Percentiles rank a stretch among this genome's conserved stretches.
Evolutionary conservation across 2,888 invertebrate genomes (phyloP).

Genomic region (Oligia latruncula): DNA sequence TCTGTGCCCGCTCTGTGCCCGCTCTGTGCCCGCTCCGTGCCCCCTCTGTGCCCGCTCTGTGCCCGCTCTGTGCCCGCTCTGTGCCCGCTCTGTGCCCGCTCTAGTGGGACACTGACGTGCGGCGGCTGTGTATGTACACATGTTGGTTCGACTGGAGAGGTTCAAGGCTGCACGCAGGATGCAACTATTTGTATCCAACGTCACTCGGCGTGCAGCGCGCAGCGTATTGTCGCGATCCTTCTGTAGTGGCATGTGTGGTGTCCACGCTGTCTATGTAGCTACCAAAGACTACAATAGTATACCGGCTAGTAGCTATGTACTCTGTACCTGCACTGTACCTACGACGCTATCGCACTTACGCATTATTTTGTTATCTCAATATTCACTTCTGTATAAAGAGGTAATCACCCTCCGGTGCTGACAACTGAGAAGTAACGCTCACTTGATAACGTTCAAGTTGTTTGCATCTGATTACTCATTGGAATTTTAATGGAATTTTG

Average conservation of each 20-base stretch:
- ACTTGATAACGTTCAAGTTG: conserved; percentile 11
- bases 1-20: too few relatives aligned
- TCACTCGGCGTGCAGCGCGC: not conserved
- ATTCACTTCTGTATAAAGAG: conserved; percentile 5
- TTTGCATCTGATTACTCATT: conserved; percentile 1
- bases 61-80: too few relatives aligned
- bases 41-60: too few relatives aligned
- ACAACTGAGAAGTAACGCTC: conserved; percentile 12
- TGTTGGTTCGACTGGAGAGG: not conserved
- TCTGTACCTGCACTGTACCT: not conserved
- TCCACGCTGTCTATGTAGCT: not conserved
- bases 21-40: too few relatives aligned
- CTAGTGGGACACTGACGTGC: too few relatives aligned
- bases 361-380: conserved; percentile 13
- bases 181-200: not conserved
- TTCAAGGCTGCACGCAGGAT: not conserved
- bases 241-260: not conserved
- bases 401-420: not conserved
- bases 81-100: too few relatives aligned
- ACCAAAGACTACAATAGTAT: too few relatives aligned
- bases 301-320: not conserved
- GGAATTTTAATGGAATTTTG: conserved; percentile 5
- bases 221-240: not conserved
- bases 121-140: not conserved
- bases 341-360: not conserved